Percentiles rank a stretch among this genome's conserved stretches.
phyloP scores from a whole-genome alignment of 2,888 invertebrate genomes.

The Prosapia bicincta region DNA sequence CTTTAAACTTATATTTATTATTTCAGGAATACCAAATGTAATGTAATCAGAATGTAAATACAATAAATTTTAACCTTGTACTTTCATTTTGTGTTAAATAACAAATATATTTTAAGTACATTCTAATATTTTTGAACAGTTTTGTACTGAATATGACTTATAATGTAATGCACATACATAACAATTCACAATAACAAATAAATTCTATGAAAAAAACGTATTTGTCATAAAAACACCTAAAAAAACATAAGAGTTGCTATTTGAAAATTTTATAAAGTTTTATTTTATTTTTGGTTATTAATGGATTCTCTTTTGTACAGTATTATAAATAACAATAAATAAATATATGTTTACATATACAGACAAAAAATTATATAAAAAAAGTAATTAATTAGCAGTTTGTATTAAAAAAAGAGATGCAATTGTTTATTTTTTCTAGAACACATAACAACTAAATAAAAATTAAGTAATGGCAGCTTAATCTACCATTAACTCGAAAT shows the following conservation, averaged over 20 bases:
- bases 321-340: neutral
- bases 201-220: neutral
- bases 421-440: constrained; percentile 8
- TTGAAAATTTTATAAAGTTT: neutral
- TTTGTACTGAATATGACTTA: neutral
- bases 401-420: neutral
- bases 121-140: neutral
- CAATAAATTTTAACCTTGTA: neutral
- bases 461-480: constrained; percentile 27
- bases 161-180: neutral
- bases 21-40: too few species aligned
- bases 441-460: constrained; percentile 16
- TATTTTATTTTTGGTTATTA: neutral
- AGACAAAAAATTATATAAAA: neutral
- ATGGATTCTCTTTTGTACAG: neutral
- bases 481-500: constrained; percentile 65
- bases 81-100: neutral
- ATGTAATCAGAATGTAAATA: neutral
- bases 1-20: too few species aligned
- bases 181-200: neutral
- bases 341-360: neutral
- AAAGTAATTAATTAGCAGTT: neutral
- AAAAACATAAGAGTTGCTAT: neutral
- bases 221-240: neutral
- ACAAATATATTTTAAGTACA: neutral